Evolutionary conservation across 2,113 vertebrate genomes (phyloP).

Genomic region (Sander vitreus): DNA sequence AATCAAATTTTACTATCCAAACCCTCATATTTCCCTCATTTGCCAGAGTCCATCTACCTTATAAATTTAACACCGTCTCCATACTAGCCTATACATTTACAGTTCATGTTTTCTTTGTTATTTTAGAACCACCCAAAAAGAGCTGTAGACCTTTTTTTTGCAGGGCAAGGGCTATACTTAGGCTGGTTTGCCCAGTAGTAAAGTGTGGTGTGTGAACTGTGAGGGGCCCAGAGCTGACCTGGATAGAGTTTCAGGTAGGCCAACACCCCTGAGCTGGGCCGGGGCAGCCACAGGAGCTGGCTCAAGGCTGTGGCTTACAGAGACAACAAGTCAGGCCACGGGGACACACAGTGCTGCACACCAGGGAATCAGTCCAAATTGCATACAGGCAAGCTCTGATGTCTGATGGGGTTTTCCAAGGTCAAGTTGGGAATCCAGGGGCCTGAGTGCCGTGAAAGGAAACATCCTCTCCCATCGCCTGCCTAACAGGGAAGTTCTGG

Average conservation of each 20-base stretch:
- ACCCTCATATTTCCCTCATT: slow-evolving; percentile 57
- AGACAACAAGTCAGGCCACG: slow-evolving; percentile 67
- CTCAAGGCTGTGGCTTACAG: slow-evolving; percentile 75
- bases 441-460: slow-evolving; percentile 49
- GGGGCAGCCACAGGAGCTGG: slow-evolving; percentile 63
- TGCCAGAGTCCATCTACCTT: slow-evolving; percentile 37
- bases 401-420: slow-evolving; percentile 77
- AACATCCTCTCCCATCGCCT: slow-evolving; percentile 64
- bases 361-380: slow-evolving; percentile 63
- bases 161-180: slow-evolving; percentile 78
- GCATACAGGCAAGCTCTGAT: slow-evolving; percentile 67
- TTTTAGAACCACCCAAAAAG: slow-evolving; percentile 67
- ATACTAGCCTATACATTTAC: slow-evolving; percentile 49
- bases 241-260: slow-evolving; percentile 82
- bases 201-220: slow-evolving; percentile 76
- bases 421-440: slow-evolving; percentile 59
- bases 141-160: slow-evolving; percentile 58
- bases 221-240: slow-evolving; percentile 77
- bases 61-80: slow-evolving; percentile 43
- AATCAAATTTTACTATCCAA: slow-evolving; percentile 70
- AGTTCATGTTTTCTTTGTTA: slow-evolving; percentile 72
- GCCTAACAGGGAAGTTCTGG: slow-evolving; percentile 42
- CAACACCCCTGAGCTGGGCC: slow-evolving; percentile 56
- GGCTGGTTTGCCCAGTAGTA: slow-evolving; percentile 78
- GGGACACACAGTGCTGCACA: slow-evolving; percentile 67